Evolutionary conservation across 1,140 invertebrate genomes (phyloP), one percentile per base, ranked within the genome.

Genomic region (Heliothis virescens): DNA sequence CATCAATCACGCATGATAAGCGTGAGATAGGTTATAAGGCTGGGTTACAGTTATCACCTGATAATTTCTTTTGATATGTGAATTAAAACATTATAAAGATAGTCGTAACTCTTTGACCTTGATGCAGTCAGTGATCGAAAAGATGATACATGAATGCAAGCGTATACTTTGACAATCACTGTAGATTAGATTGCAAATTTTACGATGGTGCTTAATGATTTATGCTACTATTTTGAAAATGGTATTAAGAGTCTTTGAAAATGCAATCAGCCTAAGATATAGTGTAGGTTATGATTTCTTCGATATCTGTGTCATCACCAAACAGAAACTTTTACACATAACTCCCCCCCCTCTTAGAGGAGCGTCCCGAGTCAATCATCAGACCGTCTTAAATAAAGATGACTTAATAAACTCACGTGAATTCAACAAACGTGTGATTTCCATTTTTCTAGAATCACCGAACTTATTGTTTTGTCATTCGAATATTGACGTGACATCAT

Each of bases 1-100:
- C 41, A 67, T 67, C 63, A 67, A 67, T 67, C 63, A 67, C 63
- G 63, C 41, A 18, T 67, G 63, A 48, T n/a, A 67, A 48, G 48
- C 41, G 63, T 67, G 63, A 67, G 16, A 67, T 41, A 67, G 18
- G 48, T 21, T 41, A 48, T 26, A 48, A 21, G 34, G 13, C 59
- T 34, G 26, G 7, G 63, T 5, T 47, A n/a, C 41, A 67, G 16
- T 65, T 67, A 67, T 67, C 63, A 18, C 3, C 5, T 12, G 63
- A 67, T 67, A 67, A 67, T 67, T 67, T 67, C 63, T 67, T 63
- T 67, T 48, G 63, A 48, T 67, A 48, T 18, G 18, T 41, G 41
- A 48, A 48, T 48, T 48, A 11, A n/a, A 67, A 48, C 41, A 41
- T 48, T 18, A 47, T 48, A 41, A 18, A 48, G 63, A 67, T 67